Base-by-base conservation (phyloP, 1,140 invertebrate genomes). In the Uloborus diversus region DNA sequence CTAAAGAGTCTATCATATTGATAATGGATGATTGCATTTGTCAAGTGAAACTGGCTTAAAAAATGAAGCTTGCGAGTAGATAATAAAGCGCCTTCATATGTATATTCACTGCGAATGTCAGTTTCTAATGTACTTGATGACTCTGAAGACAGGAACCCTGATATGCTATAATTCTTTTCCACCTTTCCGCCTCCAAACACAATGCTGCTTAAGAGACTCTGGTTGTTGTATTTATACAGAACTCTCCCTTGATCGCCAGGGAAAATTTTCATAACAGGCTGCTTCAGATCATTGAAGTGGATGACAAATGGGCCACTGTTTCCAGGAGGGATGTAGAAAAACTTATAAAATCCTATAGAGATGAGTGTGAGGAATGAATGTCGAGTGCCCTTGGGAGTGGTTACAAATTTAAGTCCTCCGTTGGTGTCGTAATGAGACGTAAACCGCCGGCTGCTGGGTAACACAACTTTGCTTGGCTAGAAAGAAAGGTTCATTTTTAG, bases 291-390 rank as follows among this genome's bases (percentile, higher is more conserved):
- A 82, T 96, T 95, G 87, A 96, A 96, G 1, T 96, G 88, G 53
- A 96, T 93, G 85, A 96, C 93, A 84, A 95, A 96, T 0, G 94
- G 64, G 9, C 80, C 81, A 57, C 93, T 89, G 83, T 93, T 94
- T 89, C 95, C 94, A 2, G 95, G 94, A 3, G 94, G 94, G 84
- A 93, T 94, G 86, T 96, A 96, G 84, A 94, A 93, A 84, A 96
- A 94, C 84, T 96, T 96, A 85, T 96, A 96, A 86, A 94, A 95
- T 23, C 96, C 96, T 2, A 98, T 88, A 0, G 95, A 95, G 0
- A 95, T 96, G 86, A 97, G 94, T 5, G 96, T 88, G 0, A 93
- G 93, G 86, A 98, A 98, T 0, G 93, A 92, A 84, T 98, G 96
- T 61, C 96, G 96, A 82, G 96, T 95, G 20, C 95, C 94, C 75